These are phyloP conservation scores for Tortricodes alternella DNA, from an alignment of 2,888 invertebrate species.

Conservation along the genomic window DNA sequence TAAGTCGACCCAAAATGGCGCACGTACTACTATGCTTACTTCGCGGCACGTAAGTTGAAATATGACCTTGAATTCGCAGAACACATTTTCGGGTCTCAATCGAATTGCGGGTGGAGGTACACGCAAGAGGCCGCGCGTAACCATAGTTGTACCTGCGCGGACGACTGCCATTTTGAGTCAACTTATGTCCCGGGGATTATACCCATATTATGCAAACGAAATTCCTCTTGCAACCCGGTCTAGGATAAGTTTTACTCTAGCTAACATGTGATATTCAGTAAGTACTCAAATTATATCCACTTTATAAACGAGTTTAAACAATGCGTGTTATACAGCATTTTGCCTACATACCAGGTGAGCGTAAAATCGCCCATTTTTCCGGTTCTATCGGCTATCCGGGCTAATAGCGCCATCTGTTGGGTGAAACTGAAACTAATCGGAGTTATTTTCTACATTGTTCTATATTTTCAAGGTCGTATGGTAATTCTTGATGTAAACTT, in stretches of 20 bases:
- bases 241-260: not conserved
- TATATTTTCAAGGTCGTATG: slow-evolving; percentile 3
- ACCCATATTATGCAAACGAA: too few relatives aligned
- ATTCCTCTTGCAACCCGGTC: too few relatives aligned
- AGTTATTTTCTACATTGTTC: slow-evolving; percentile 1
- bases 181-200: too few relatives aligned
- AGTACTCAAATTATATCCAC: not conserved
- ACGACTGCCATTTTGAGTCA: too few relatives aligned
- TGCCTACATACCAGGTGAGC: slow-evolving; percentile 1
- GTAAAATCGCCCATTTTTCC: slow-evolving; percentile 3
- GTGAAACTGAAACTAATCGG: slow-evolving; percentile 15
- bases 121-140: too few relatives aligned
- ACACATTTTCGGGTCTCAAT: too few relatives aligned
- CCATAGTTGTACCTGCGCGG: too few relatives aligned
- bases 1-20: too few relatives aligned
- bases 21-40: too few relatives aligned
- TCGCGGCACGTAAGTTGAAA: too few relatives aligned
- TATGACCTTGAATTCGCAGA: too few relatives aligned
- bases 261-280: not conserved
- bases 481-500: slow-evolving; percentile 2
- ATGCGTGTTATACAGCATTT: slow-evolving; percentile 10
- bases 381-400: not conserved
- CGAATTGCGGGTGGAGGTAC: too few relatives aligned
- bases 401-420: slow-evolving; percentile 6
- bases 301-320: not conserved